Base-by-base conservation (phyloP, 2,888 invertebrate genomes). In the Anarsia innoxiella region DNA sequence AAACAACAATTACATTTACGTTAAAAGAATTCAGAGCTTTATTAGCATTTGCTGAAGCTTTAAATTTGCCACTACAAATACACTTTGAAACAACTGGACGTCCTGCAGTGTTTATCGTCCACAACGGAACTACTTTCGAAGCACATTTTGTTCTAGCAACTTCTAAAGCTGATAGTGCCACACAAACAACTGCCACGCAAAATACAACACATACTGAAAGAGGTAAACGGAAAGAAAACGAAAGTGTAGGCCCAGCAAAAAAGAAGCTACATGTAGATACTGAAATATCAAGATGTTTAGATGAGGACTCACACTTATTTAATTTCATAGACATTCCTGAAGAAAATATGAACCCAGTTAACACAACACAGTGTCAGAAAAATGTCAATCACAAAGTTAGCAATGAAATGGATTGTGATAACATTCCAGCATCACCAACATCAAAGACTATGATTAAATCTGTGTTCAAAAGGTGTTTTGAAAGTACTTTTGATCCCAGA, bases 1-100 rank as follows among this genome's bases (percentile, higher is more conserved):
- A 91, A 51, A 89, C 92, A 0, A 87, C 88, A 12, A 88, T 96
- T 16, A 95, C 96, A 47, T 95, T 96, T 71, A 93, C 94, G 45
- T 75, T 96, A 35, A 94, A 93, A 68, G 95, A 96, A 61, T 89
- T 96, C 39, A 83, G 91, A 63, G 93, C 96, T 1, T 86, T 95
- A 10, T 71, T 96, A 12, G 77, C 87, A 13, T 95, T 96, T 76
- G 91, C 94, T 1, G 96, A 96, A 70, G 86, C 88, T 1, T 82
- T 91, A 5, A 88, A 87, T 55, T 76, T 93, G 36, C 89, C 91
- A 35, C 56, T 96, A 2, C 86, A 88, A 30, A 63, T 94, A 27
- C 88, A 90, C 59, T 95, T 96, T 79, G 91, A 93, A 63, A 86
- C 86, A 23, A 89, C 92, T 34, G 96, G 95, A 51, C 89, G 90